Evolutionary conservation across 2,888 invertebrate species (phyloP), one percentile per base, ranked within the genome.

Genomic region (Argyra leucocephala): DNA sequence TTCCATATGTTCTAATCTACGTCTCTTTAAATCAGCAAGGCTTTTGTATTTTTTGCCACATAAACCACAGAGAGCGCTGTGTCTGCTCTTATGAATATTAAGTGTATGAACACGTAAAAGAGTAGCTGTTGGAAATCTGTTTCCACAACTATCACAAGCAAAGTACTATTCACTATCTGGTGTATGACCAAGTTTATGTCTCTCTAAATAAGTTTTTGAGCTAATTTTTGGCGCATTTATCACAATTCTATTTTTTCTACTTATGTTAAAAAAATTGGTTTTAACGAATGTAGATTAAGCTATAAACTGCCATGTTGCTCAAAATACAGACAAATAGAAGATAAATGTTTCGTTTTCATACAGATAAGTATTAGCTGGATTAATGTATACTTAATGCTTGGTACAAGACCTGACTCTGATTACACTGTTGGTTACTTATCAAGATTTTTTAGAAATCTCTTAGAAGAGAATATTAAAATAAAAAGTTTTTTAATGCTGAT

Each of bases 31-130:
- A 22, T 75, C 74, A 1, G 76, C 73, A 9, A 74, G 73, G 5
- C 76, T 77, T 0, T 76, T 74, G 63, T 78, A 78, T 4, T 76
- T 76, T 69, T 78, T 78, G 3, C 78, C 78, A 58, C 78, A 79
- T 10, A 78, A 77, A 70, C 79, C 78, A 65, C 78, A 79, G 23
- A 78, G 74, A 69, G 77, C 75, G 4, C 76, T 74, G 6, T 76
- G 76, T 62, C 75, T 74, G 21, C 73, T 74, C 6, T 69, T 66
- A 63, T 78, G 78, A 57, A 75, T 73, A 69, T 73, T 76, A 66
- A 74, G 74, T 1, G 74, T 72, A 62, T 78, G 78, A 6, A 74
- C 73, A 22, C 71, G 72, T 1, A 78, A 69, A 22, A 74, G 69
- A 22, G 74, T 74, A 26, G 73, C 69, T 24, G 73, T 76, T n/a